These are phyloP conservation scores for Pipistrellus nathusii DNA, from an alignment of 2,797 vertebrate genomes.

Conservation along the genomic window DNA sequence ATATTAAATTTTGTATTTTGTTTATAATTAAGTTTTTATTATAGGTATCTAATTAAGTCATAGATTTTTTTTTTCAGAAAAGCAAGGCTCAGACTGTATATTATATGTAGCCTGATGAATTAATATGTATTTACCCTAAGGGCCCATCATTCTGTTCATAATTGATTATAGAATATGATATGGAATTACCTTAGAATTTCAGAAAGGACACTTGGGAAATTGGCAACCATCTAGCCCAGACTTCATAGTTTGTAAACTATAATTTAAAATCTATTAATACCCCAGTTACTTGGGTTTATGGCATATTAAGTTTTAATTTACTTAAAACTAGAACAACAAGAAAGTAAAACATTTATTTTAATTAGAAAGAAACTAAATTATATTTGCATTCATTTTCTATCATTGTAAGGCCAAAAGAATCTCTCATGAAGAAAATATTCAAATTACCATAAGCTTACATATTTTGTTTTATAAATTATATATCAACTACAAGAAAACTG, in stretches of 20 bases:
- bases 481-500: conserved; percentile 82
- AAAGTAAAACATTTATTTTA: conserved; percentile 79
- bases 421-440: conserved; percentile 76
- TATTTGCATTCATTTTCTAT: conserved; percentile 70
- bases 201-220: conserved; percentile 64
- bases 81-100: conserved; percentile 50
- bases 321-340: conserved; percentile 79
- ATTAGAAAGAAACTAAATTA: conserved; percentile 78
- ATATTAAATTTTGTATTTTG: conserved; percentile 30
- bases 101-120: conserved; percentile 56
- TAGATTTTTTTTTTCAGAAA: not conserved
- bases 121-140: not conserved
- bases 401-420: conserved; percentile 67
- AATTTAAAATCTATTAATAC: conserved; percentile 56
- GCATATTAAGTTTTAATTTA: conserved; percentile 79
- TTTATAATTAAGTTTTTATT: conserved; percentile 49
- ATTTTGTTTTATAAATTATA: conserved; percentile 85
- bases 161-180: conserved; percentile 57
- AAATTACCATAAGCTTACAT: conserved; percentile 46
- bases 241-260: conserved; percentile 43
- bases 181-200: conserved; percentile 51
- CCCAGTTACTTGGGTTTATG: conserved; percentile 63
- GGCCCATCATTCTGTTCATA: conserved; percentile 71
- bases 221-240: conserved; percentile 15
- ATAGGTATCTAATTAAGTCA: not conserved